phyloP scores from a whole-genome alignment of 2,797 vertebrate genomes.

The Hybognathus amarus region DNA sequence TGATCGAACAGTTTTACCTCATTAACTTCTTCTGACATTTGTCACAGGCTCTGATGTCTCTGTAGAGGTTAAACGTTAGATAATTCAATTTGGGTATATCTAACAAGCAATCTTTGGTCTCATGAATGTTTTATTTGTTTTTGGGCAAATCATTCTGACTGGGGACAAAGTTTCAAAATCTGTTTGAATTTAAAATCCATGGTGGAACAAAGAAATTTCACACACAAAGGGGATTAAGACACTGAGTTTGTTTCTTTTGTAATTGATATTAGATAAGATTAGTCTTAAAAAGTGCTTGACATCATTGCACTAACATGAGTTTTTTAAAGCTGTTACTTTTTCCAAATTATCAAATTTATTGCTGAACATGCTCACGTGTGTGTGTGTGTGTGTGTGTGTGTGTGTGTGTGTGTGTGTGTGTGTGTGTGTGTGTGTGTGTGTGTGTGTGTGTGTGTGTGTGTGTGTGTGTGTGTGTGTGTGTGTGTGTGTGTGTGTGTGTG shows the following conservation, averaged over 20 bases:
- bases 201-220: background rate
- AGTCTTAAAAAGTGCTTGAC: background rate
- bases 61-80: too few relatives aligned
- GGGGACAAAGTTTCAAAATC: too few relatives aligned
- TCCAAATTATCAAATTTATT: background rate
- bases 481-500: background rate
- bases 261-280: background rate
- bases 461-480: background rate
- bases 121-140: too few relatives aligned
- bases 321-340: background rate
- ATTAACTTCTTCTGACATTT: too few relatives aligned
- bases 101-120: too few relatives aligned
- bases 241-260: background rate
- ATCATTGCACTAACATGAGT: background rate
- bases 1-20: too few relatives aligned
- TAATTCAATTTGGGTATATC: too few relatives aligned
- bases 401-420: background rate
- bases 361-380: background rate
- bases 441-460: too few relatives aligned
- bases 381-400: background rate
- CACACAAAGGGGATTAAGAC: background rate
- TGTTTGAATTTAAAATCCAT: background rate
- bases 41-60: too few relatives aligned
- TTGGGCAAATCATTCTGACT: too few relatives aligned
- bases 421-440: background rate